Base-by-base conservation (phyloP, 1,140 invertebrate species). In the Dolichoris vasculosae region DNA sequence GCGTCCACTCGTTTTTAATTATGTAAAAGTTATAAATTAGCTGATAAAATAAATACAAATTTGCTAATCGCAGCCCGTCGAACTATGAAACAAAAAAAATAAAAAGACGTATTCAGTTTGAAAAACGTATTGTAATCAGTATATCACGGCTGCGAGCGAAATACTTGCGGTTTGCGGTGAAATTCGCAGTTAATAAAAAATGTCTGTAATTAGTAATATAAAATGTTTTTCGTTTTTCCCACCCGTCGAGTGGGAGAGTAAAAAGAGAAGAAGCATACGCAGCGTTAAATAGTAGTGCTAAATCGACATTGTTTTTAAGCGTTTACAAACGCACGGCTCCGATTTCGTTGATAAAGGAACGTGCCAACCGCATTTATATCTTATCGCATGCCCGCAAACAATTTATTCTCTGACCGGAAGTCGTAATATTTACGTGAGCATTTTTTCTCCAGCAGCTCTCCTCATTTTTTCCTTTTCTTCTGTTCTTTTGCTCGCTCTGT, bases 351-450 rank as follows among this genome's bases (percentile, higher is more conserved):
- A 84, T 84, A 84, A 64, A 63, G 38, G 35, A 71, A 69, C 67
- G 67, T 48, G 71, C 59, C 59, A 30, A 75, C 51, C 82, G 51
- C 82, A 64, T 30, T 63, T 73, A 32, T 63, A 79, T 84, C 83
- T 84, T 84, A 84, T 84, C 83, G 55, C 46, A 26, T 32, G 30
- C 26, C 30, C 82, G 75, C 73, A 38, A 78, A 63, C 73, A 84
- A 84, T 78, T 84, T 79, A 76, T 79, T 69, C 86, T 32, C 51
- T 55, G 76, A 75, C 82, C 82, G 83, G 80, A 79, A 84, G 83
- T 79, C 78, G 82, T 77, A 77, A 83, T 76, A 83, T 83, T 83
- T 83, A 83, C 82, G 82, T 76, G 82, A 76, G 71, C 71, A 78
- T 59, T 32, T 64, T 81, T 82, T 43, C 38, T 35, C 55, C 64